Evolutionary conservation across 1,140 invertebrate genomes (phyloP).

Genomic region (Vanessa atalanta): DNA sequence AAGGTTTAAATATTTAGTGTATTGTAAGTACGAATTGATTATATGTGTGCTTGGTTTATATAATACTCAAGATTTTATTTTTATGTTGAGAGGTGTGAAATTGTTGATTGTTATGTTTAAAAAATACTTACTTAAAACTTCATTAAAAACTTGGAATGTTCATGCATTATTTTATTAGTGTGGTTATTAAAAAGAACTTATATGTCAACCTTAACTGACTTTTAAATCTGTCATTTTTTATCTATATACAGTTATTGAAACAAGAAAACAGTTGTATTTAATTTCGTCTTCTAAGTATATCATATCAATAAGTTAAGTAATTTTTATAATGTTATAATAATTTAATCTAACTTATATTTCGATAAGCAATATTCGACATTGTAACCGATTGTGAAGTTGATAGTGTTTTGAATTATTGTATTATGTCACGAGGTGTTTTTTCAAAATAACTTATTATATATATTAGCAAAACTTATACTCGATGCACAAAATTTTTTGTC

Average conservation of each 20-base stretch:
- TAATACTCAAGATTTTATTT: neutral
- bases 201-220: neutral
- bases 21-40: neutral
- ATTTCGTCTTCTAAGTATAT: slow-evolving; percentile 3
- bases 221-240: neutral
- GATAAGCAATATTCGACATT: slow-evolving; percentile 14
- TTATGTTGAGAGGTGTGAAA: neutral
- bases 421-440: neutral
- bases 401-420: neutral
- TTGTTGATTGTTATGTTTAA: neutral
- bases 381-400: neutral
- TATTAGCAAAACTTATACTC: no score
- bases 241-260: neutral
- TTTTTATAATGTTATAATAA: slow-evolving; percentile 16
- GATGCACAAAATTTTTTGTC: no score
- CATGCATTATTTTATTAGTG: neutral
- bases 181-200: neutral
- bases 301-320: slow-evolving; percentile 20
- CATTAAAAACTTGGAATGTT: neutral
- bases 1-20: neutral
- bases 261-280: neutral
- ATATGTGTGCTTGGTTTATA: neutral
- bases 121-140: no score
- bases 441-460: no score
- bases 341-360: slow-evolving; percentile 10